A percentile compares a stretch with the other conserved stretches of the same genome.
Evolutionary conservation across 2,797 vertebrate genomes (phyloP).

Genomic region (Carcharodon carcharias): DNA sequence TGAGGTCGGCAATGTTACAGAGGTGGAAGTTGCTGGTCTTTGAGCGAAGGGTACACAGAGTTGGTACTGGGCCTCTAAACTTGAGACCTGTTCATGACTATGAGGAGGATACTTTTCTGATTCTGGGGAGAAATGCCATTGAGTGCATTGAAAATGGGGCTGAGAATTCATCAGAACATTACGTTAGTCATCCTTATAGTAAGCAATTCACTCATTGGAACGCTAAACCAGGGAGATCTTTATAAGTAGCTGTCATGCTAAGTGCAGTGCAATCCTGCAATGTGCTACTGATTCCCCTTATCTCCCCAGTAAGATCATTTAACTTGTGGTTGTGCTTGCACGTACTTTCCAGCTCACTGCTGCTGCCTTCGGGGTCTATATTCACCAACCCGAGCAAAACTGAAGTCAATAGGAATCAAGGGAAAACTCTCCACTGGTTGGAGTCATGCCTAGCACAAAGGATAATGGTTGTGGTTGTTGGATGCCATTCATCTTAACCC

Average conservation of each 20-base stretch:
- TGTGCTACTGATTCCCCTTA: not conserved
- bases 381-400: not conserved
- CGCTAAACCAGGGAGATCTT: not conserved
- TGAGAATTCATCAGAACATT: not conserved
- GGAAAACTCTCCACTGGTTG: no score
- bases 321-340: not conserved
- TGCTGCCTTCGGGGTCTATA: not conserved
- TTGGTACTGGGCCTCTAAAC: not conserved
- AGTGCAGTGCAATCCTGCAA: not conserved
- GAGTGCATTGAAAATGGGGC: not conserved
- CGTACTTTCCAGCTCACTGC: not conserved
- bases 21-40: not conserved
- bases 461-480: not conserved
- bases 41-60: not conserved
- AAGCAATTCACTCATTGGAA: not conserved
- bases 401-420: no score
- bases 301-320: not conserved
- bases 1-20: not conserved
- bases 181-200: not conserved
- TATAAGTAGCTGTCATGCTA: not conserved
- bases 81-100: not conserved
- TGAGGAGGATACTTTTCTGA: not conserved
- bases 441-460: no score
- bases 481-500: not conserved
- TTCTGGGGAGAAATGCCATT: not conserved